These are phyloP conservation scores for Clinocottus analis DNA, from an alignment of 2,113 vertebrate genomes.

Conservation along the genomic window DNA sequence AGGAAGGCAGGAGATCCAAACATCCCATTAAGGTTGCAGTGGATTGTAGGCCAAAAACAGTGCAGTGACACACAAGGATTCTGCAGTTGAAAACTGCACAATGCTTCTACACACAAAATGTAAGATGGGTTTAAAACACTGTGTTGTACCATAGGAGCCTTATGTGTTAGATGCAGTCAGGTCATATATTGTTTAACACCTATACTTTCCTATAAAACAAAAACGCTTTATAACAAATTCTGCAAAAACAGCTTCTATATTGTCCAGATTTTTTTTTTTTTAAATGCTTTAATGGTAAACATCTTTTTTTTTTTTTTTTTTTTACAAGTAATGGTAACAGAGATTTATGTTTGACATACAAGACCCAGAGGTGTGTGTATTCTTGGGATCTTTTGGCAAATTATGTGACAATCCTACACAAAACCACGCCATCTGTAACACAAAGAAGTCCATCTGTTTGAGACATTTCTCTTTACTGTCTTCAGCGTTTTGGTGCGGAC, in stretches of 20 bases:
- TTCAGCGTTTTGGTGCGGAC: background rate
- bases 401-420: background rate
- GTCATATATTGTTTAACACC: background rate
- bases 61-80: background rate
- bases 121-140: background rate
- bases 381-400: background rate
- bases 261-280: background rate
- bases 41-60: background rate
- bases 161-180: background rate
- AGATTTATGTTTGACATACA: background rate
- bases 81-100: background rate
- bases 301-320: too few species aligned
- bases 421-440: background rate
- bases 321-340: background rate
- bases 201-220: background rate
- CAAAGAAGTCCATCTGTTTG: background rate
- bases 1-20: slow-evolving; percentile 31
- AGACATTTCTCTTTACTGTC: background rate
- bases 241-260: background rate
- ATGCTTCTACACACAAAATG: background rate
- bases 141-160: background rate
- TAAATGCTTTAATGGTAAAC: too few species aligned
- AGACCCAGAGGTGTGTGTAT: background rate
- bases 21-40: slow-evolving; percentile 11
- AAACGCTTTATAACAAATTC: background rate